Base-by-base conservation (phyloP, 2,797 vertebrate genomes). In the Somateria mollissima region DNA sequence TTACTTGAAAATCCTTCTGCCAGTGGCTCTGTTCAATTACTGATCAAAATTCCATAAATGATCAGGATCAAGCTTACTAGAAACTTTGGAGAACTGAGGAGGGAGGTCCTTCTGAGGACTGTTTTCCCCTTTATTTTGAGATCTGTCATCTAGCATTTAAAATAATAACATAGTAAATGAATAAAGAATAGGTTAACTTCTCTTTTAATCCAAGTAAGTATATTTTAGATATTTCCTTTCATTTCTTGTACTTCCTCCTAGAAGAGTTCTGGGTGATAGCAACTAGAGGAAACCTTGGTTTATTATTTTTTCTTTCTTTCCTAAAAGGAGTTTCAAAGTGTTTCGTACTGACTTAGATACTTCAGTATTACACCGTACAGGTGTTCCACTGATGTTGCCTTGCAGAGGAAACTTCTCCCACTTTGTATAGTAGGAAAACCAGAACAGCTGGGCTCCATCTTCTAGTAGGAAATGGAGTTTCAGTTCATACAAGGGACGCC, bases 21-120 rank as follows among this genome's bases (percentile, higher is more conserved):
- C 36, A 30, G 2, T 2, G 10, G 6, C 34, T 60, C 10, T 61
- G 11, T 85, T 76, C 0, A 0, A 4, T 71, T 72, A 14, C 36
- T 0, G 3, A 22, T 21, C 19, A 80, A 54, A 81, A 71, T 62
- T 41, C 21, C 32, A 19, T 25, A 34, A 56, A 34, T 28, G 20
- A 32, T 51, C 54, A 13, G 34, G 19, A 66, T 77, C 32, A 45
- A 39, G 60, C 53, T 22, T 56, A 16, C 32, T 45, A 30, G 21
- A 64, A 53, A 10, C n/a, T 60, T 74, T 22, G 53, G 15, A 54
- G 22, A 69, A 54, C 8, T 45, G 3, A 2, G 2, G 3, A 2
- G 17, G 18, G 21, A 28, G 53, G 14, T 16, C 27, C 13, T 8
- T 53, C 57, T 62, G 37, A 58, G 19, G 62, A n/a, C 53, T 87